A percentile compares a stretch with the other conserved stretches of the same genome.
These are phyloP conservation scores for Ophion ellenae DNA, from an alignment of 2,888 invertebrate species.

Conservation along the genomic window DNA sequence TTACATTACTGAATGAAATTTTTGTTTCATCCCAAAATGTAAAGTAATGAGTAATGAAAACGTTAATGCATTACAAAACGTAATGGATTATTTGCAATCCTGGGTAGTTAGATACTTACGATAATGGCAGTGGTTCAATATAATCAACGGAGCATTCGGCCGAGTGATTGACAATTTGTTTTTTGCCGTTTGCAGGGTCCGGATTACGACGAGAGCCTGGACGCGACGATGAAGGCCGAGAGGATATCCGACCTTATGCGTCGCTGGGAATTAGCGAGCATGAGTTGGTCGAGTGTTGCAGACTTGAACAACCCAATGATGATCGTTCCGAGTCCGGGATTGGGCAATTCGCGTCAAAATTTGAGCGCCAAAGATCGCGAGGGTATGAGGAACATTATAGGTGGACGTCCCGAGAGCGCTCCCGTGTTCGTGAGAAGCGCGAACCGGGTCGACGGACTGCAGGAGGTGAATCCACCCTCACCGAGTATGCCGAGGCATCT, in stretches of 20 bases:
- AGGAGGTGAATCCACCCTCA: conserved; percentile 77
- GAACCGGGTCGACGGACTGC: conserved; percentile 79
- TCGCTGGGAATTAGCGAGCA: conserved; percentile 91
- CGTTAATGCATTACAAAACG: no score
- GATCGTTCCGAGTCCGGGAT: conserved; percentile 21
- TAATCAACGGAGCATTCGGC: neutral
- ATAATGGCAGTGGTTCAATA: neutral
- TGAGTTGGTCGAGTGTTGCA: conserved; percentile 81
- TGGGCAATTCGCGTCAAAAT: conserved; percentile 71
- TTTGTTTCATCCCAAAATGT: no score
- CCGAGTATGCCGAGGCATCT: conserved; percentile 81
- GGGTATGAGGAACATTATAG: conserved; percentile 80
- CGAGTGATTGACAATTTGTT: neutral
- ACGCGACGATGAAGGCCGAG: conserved; percentile 88
- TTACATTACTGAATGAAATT: no score
- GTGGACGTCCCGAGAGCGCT: conserved; percentile 81
- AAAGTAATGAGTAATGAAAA: no score
- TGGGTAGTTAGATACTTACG: no score
- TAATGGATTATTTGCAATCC: no score
- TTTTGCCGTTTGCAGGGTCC: conserved; percentile 87
- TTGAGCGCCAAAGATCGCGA: conserved; percentile 79
- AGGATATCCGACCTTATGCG: conserved; percentile 88
- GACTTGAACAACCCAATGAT: conserved; percentile 69
- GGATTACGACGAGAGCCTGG: conserved; percentile 91
- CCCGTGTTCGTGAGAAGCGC: conserved; percentile 79